Evolutionary conservation across 2,888 invertebrate genomes (phyloP), one percentile per base, ranked within the genome.

Genomic region (Polyommatus icarus): DNA sequence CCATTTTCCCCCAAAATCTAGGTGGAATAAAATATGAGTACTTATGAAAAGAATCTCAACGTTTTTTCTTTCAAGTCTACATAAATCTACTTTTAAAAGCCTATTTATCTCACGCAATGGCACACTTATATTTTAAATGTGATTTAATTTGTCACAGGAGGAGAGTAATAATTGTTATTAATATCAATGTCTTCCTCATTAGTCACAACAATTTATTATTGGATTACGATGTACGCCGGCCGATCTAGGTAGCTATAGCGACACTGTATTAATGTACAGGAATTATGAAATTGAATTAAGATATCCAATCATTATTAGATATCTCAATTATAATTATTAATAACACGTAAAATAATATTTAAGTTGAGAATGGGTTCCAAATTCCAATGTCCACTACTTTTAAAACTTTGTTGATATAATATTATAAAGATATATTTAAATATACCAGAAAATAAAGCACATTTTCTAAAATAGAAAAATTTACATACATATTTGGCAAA

Each of bases 161-260:
- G 24, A 61, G 20, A 72, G 57, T 76, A 50, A 79, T 54, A 78
- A 76, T 57, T 54, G 36, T 71, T 40, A 72, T 72, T 46, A 46
- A 50, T 29, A 57, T 77, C 76, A 78, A 79, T 57, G 46, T 46
- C 18, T 77, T 72, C 40, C 72, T n/a, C 72, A 72, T 72, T 72
- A 72, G 78, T 76, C 57, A 46, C 40, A 46, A 50, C 83, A 83
- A 84, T 83, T 83, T 83, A 83, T 82, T 80, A 82, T 78, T 78
- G 80, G 81, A 81, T 83, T 82, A 82, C 78, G 77, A 77, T 81
- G 83, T 82, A 83, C 83, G 81, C 46, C 10, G 3, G 46, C 46
- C 2, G 83, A 85, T 83, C 84, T 85, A 89, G 61, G 77, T 78
- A 77, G 1, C 24, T 67, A 67, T 15, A 67, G 67, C 29, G 29